These are phyloP conservation scores for Nylanderia fulva DNA, from an alignment of 1,140 invertebrate species.

Conservation along the genomic window DNA sequence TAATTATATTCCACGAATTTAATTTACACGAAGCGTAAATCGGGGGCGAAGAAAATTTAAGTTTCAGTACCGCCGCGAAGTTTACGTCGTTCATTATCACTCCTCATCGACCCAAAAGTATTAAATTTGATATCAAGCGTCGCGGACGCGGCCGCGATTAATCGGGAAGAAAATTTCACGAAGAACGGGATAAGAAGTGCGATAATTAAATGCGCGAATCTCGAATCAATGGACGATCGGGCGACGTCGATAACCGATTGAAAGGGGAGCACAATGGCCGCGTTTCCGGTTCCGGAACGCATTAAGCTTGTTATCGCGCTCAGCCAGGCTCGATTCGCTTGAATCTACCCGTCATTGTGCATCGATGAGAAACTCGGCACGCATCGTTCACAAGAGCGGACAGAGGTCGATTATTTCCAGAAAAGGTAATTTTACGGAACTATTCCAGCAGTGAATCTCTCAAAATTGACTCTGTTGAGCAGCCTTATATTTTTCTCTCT, in stretches of 20 bases:
- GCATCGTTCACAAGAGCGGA: constrained; percentile 45
- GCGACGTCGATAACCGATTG: constrained; percentile 63
- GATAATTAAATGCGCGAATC: constrained; percentile 59
- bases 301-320: constrained; percentile 74
- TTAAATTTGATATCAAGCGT: constrained; percentile 30
- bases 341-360: constrained; percentile 64
- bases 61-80: neutral
- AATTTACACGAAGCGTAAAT: constrained; percentile 28
- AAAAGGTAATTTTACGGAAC: neutral
- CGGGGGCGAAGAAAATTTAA: constrained; percentile 21
- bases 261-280: constrained; percentile 61
- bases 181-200: constrained; percentile 38
- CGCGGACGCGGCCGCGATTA: constrained; percentile 16
- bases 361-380: constrained; percentile 49
- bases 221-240: constrained; percentile 58
- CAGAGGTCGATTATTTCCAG: constrained; percentile 32
- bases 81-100: constrained; percentile 36
- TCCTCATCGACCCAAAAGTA: constrained; percentile 14
- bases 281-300: constrained; percentile 67
- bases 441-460: constrained; percentile 21
- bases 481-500: neutral
- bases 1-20: constrained; percentile 30
- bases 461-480: neutral
- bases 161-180: constrained; percentile 37
- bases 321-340: constrained; percentile 67